Evolutionary conservation across 2,113 vertebrate genomes (phyloP), one percentile per base, ranked within the genome.

Genomic region (Vanacampus margaritifer): DNA sequence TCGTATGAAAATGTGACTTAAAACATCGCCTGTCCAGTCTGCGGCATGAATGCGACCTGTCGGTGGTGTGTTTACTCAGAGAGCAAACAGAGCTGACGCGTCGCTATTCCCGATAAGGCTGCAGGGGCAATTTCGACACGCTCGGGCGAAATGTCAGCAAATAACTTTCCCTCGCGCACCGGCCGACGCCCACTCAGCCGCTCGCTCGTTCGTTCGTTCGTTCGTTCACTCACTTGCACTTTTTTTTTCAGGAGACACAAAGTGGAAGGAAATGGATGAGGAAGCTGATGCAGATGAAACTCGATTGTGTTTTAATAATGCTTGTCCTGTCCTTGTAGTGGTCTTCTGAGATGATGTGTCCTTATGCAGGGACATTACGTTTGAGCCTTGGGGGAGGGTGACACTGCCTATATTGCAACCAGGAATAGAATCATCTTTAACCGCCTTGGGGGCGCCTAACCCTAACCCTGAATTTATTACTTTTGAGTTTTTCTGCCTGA

Each of bases 21-120:
- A 19, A 26, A 9, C 21, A 51, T n/a, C 10, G 23, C 51, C 23
- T 26, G 23, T 54, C 5, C 51, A 26, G 51, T 54, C n/a, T 6
- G 23, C 26, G 14, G 24, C 51, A 54, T 26, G 23, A 54, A 26
- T 17, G 56, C 28, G 2, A 73, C 5, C 65, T 54, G 59, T 43
- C 68, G 65, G 63, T 46, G 24, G 50, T 13, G 53, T 12, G 32
- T 79, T 79, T 80, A 76, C 67, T 59, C 46, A 8, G 60, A 64
- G 69, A 69, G 70, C 66, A 78, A 79, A 85, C 41, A 72, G 65
- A 41, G 39, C 51, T 51, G 73, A 69, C 9, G 58, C 59, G 48
- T 67, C 70, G 9, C 67, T 64, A 57, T 64, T 75, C 73, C 75
- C 66, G 70, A 72, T 75, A 61, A 74, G 58, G 48, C 71, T 12